These are phyloP conservation scores for Augochlorella aurata DNA, from an alignment of 2,888 invertebrate genomes.

Conservation along the genomic window DNA sequence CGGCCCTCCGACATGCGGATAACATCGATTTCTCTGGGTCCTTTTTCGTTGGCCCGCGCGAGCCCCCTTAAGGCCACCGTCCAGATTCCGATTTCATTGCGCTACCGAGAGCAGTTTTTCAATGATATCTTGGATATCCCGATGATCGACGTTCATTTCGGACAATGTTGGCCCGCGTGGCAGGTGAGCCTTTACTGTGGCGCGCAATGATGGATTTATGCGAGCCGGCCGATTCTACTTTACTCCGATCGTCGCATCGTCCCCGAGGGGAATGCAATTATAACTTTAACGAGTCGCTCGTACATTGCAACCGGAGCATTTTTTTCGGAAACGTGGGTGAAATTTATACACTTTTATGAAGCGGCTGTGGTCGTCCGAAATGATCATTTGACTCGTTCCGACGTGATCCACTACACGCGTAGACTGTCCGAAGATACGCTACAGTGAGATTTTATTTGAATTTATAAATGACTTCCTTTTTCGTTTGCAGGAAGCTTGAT, in stretches of 20 bases:
- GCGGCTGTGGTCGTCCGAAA: too few species aligned
- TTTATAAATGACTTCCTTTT: too few species aligned
- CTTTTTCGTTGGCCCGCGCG: slow-evolving; percentile 50
- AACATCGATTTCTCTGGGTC: slow-evolving; percentile 66
- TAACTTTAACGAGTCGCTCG: not conserved
- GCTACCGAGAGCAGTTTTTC: slow-evolving; percentile 40
- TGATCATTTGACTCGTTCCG: too few species aligned
- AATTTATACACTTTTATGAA: too few species aligned
- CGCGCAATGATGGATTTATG: slow-evolving; percentile 30
- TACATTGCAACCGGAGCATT: too few species aligned
- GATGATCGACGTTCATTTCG: slow-evolving; percentile 41
- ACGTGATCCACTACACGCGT: too few species aligned
- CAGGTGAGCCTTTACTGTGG: slow-evolving; percentile 42
- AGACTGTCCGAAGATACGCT: too few species aligned
- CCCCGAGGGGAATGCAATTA: not conserved
- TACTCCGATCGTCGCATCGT: not conserved
- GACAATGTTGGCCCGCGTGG: slow-evolving; percentile 37
- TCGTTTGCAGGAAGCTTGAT: too few species aligned
- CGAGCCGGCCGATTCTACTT: not conserved
- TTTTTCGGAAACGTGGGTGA: too few species aligned
- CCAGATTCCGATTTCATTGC: slow-evolving; percentile 67
- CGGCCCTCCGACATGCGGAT: slow-evolving; percentile 59
- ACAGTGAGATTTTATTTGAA: too few species aligned
- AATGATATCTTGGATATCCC: slow-evolving; percentile 58
- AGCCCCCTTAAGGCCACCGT: slow-evolving; percentile 61